Base-by-base conservation (phyloP, 2,888 invertebrate genomes). In the Melolontha melolontha region DNA sequence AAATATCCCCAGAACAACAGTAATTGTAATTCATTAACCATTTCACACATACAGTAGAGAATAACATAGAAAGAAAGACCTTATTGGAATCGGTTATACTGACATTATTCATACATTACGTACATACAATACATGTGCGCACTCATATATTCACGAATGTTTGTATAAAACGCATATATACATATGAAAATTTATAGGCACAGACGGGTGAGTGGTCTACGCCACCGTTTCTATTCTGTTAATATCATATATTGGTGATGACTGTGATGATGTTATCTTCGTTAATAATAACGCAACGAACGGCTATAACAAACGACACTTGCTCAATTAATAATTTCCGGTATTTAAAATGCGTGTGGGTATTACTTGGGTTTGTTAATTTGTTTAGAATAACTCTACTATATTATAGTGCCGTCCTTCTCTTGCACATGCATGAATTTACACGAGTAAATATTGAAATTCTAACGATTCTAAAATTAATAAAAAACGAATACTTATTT, bases 21-120 rank as follows among this genome's bases (percentile, higher is more conserved):
- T 74, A 75, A 77, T 77, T 76, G 76, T 75, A 75, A 77, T 77
- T 76, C 76, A 77, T 77, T 77, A 76, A 77, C 75, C 73, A 75
- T 76, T 76, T 76, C 76, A 75, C 73, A 75, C 74, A 55, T 41
- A 41, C 17, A n/a, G 34, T n/a, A 14, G 29, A 8, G 41, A 16
- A 50, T 51, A 52, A 22, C 42, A 54, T 8, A 40, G 42, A n/a
- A 44, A 54, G 44, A 17, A 54, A 12, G 52, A 41, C 10, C 17
- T 12, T 22, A 11, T 34, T 12, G 17, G 1, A 41, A 39, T 14
- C 57, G 17, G 12, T 16, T 39, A 11, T 27, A 62, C 47, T 10
- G 17, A 22, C 16, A 47, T 34, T 29, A 10, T 10, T 10, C 27
- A 27, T 44, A 12, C 11, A 11, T 12, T 44, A n/a, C n/a, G 44